Conservation (phyloP, 2,888 invertebrate genomes). For the Harpalus rubripes region DNA sequence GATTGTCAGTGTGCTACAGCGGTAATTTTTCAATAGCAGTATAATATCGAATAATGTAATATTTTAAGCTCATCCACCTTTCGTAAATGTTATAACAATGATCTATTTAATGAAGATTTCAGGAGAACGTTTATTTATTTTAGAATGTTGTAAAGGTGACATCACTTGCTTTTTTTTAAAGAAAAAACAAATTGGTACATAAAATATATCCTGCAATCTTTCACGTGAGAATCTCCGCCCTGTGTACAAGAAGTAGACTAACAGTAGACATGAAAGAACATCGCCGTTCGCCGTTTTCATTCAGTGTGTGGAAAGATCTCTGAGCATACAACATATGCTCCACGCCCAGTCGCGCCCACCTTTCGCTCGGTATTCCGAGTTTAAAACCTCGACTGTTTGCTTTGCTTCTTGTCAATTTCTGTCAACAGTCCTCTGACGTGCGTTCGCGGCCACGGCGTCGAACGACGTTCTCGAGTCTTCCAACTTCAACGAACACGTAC, state of each 20-base stretch:
- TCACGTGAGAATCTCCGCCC: neutral
- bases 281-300: neutral
- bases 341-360: neutral
- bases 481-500: neutral
- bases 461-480: neutral
- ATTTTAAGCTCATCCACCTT: no score
- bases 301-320: no score
- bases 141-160: neutral
- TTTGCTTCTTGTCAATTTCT: constrained; percentile 58
- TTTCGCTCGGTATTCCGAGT: constrained; percentile 18
- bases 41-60: no score
- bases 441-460: neutral
- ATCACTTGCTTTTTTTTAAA: neutral
- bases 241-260: neutral
- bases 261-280: neutral
- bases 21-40: no score
- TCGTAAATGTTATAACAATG: no score
- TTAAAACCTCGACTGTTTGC: constrained; percentile 41
- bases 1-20: no score
- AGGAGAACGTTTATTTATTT: neutral
- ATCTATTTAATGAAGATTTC: neutral
- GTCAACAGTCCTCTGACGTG: constrained; percentile 52
- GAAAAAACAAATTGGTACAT: neutral
- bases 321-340: neutral
- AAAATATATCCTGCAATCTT: constrained; percentile 5